Evolutionary conservation across 2,113 vertebrate genomes (phyloP), one percentile per base, ranked within the genome.

Genomic region (Pimephales promelas): DNA sequence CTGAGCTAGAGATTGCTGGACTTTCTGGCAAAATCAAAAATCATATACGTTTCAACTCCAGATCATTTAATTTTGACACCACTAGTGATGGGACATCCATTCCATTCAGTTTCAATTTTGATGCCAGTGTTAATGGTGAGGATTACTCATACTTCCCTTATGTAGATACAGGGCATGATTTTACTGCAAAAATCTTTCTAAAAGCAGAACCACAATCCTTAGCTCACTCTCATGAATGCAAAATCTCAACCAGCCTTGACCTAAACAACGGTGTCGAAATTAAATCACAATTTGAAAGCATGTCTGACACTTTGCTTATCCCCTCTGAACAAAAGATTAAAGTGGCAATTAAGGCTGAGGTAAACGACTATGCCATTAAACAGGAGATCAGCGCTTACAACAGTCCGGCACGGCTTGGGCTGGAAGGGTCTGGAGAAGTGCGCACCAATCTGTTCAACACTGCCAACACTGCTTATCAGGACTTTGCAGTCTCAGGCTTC

Each of bases 351-450:
- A 97, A 94, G 88, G 94, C 94, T 87, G 94, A 95, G 76, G 61
- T 97, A 16, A 97, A 98, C 86, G 88, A 95, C 79, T 94, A 97
- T 31, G 87, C 89, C 20, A 95, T 96, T 75, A 94, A 87, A 74
- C 96, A 99, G 61, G 94, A 95, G 40, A 36, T 98, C 4, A 93
- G 88, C n/a, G 88, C 92, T 85, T 97, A 95, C 86, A 99, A 99
- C 73, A 94, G 92, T 20, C 87, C 91, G 85, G 94, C 96, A 56
- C 95, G 79, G 87, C 89, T 92, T 0, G 95, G 97, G 26, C 52
- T 96, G 72, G 95, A 97, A 83, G 84, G 96, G 28, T 93, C 84
- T 68, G 93, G 95, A 68, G 90, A 73, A 0, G 87, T 89, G 36
- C 80, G 95, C 78, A 88, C 74, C 87, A 72, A 86, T 97, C 61